Evolutionary conservation across 2,113 vertebrate genomes (phyloP), one percentile per base, ranked within the genome.

Genomic region (Heliornis fulica): DNA sequence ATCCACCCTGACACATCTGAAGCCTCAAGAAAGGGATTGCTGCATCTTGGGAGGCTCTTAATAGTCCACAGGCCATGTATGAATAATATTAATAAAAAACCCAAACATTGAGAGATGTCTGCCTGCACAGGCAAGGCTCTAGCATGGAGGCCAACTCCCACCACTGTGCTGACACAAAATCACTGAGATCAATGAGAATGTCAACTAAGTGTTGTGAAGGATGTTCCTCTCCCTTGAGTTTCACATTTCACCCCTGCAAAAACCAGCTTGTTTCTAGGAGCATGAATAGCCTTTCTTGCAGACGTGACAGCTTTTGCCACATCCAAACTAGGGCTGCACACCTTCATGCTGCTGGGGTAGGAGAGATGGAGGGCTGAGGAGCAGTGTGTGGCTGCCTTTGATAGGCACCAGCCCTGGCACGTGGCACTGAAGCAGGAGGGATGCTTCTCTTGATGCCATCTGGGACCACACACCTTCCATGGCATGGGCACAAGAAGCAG

Each of bases 111-210:
- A 93, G 69, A 94, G 74, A 83, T 48, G 43, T 60, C 76, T 0
- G 0, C 68, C 94, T 0, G 1, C 59, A 40, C 63, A 63, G 78
- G 65, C 48, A 59, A 38, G 66, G 60, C 71, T 86, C 13, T 20
- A 25, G 71, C 1, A 0, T 0, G 0, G 61, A 83, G 54, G 68
- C 40, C 75, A 87, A 34, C 43, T 92, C 54, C 83, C 83, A 41
- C 51, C 17, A 18, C 68, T 17, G 59, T 0, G 7, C 72, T 94
- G 93, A 93, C 94, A 92, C 72, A 83, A 92, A 96, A 89, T 95
- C 96, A 90, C 95, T 64, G 83, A 89, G 64, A 94, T 94, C 89
- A 89, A 89, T 92, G 80, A 65, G 71, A 83, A 85, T 3, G 2
- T 69, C 86, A 86, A 45, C 68, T 41, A 50, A 66, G 34, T 40